phyloP scores from a whole-genome alignment of 2,113 vertebrate genomes.

The Rhizomys pruinosus region DNA sequence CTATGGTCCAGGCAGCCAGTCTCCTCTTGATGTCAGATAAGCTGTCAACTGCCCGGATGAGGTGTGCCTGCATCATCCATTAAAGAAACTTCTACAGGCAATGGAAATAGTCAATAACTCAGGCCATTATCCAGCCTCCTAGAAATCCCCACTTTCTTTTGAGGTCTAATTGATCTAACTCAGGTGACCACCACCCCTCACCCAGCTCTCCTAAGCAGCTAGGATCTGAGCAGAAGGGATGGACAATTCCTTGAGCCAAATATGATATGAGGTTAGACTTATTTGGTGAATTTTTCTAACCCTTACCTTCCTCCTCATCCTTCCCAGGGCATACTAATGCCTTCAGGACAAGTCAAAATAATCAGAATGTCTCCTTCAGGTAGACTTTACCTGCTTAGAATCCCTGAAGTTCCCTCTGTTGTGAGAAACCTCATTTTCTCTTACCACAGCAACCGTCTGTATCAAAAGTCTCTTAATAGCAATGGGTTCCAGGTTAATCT shows the following conservation, averaged over 20 bases:
- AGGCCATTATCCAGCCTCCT: background rate
- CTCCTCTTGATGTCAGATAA: background rate
- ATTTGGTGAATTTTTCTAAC: background rate
- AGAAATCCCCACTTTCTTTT: background rate
- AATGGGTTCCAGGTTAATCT: background rate
- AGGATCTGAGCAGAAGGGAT: background rate
- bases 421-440: background rate
- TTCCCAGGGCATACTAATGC: background rate
- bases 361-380: background rate
- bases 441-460: background rate
- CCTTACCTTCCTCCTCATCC: background rate
- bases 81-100: background rate
- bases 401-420: background rate
- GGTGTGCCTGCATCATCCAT: background rate
- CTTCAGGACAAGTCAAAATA: background rate
- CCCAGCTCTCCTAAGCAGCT: background rate
- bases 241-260: background rate
- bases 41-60: background rate
- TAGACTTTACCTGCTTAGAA: background rate
- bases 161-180: background rate
- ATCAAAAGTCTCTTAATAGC: background rate
- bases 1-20: background rate
- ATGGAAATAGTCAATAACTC: background rate
- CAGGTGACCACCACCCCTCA: fast-evolving
- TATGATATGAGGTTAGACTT: background rate